phyloP scores from a whole-genome alignment of 2,113 vertebrate species.

The Alaudala cheleensis region DNA sequence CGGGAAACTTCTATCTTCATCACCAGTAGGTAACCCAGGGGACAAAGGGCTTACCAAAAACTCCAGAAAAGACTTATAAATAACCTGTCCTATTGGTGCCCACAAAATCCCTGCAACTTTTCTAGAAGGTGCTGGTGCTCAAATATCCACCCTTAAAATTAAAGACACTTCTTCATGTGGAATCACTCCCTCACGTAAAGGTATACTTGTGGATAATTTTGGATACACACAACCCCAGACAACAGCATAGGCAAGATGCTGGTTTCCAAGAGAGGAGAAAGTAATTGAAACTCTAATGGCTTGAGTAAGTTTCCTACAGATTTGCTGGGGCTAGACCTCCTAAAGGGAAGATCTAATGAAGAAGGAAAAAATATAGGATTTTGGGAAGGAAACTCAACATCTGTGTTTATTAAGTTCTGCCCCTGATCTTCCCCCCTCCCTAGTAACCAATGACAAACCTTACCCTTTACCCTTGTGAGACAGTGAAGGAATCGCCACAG shows the following conservation, averaged over 20 bases:
- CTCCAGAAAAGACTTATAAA: neutral
- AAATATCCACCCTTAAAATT: neutral
- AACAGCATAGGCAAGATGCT: neutral
- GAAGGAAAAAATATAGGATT: too few species aligned
- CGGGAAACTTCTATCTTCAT: neutral
- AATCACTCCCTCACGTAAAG: rapidly evolving
- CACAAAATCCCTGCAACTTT: neutral
- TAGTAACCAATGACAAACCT: neutral
- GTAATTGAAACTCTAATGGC: neutral
- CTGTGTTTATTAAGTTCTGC: neutral
- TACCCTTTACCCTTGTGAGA: neutral
- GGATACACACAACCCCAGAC: neutral
- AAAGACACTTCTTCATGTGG: neutral
- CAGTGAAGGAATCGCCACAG: neutral
- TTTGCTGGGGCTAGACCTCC: neutral
- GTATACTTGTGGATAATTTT: neutral
- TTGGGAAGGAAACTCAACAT: neutral
- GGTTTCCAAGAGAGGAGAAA: neutral
- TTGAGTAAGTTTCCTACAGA: neutral
- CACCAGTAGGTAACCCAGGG: neutral
- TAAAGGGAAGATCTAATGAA: neutral
- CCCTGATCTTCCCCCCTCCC: neutral
- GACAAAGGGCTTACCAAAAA: neutral
- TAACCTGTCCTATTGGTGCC: neutral
- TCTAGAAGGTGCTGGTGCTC: neutral